Base-by-base conservation (phyloP, 2,797 vertebrate species). In the Chelon auratus region DNA sequence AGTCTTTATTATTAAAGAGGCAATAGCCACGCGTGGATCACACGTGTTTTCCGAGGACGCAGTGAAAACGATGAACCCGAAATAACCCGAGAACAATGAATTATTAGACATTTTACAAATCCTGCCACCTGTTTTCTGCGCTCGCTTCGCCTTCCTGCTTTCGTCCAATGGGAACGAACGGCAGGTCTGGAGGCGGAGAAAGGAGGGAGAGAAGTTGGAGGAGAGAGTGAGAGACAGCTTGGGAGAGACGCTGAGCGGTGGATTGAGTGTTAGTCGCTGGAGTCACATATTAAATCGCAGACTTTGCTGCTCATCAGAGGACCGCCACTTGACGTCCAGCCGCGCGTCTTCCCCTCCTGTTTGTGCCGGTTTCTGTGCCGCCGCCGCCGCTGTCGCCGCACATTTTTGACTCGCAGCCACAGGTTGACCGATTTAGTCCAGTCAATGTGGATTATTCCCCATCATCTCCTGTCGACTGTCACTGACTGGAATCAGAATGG, bases 141-240 rank as follows among this genome's bases (percentile, higher is more conserved):
- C 78, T 91, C 72, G 59, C 86, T 84, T 71, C 61, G 68, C 73
- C 74, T 78, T 43, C 48, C 64, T 63, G 62, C 48, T 52, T 77
- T 70, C 77, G 87, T 89, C 93, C 94, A 95, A 94, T 95, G 73
- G 86, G 83, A 90, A 20, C 0, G 75, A 43, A 24, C 83, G 69
- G 80, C 71, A 59, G 72, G 59, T 77, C 56, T 72, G 93, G 91
- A 92, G 93, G 89, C 82, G 85, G 87, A 86, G 89, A 77, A 66
- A 81, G 72, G 85, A 86, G 87, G 84, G 70, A 86, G 90, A 89
- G 91, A 93, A 91, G 92, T 93, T 93, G 86, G 82, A 89, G 84
- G 90, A 91, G 87, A 89, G 90, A 87, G 91, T 88, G 90, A 87
- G 91, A 85, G 82, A 89, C 78, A 54, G 81, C 87, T 76, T 65